Evolutionary conservation across 2,888 invertebrate genomes (phyloP).

Genomic region (Orchestes rusci): DNA sequence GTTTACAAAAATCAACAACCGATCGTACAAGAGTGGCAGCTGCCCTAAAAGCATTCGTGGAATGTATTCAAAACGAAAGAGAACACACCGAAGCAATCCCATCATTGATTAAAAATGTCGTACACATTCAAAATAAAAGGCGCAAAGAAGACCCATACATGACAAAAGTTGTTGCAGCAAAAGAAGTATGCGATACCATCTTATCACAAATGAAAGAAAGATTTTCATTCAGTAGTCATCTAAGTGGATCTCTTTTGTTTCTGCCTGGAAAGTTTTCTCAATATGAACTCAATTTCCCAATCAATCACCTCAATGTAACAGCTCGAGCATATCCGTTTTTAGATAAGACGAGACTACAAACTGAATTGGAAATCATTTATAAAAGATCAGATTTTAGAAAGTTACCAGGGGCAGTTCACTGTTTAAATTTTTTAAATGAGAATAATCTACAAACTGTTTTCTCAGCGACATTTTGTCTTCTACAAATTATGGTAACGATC

Average conservation of each 20-base stretch:
- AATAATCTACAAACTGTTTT: slow-evolving; percentile 24
- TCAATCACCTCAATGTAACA: background rate
- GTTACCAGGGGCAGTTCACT: slow-evolving; percentile 21
- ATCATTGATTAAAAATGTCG: background rate
- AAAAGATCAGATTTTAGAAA: slow-evolving; percentile 27
- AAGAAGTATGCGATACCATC: slow-evolving; percentile 30
- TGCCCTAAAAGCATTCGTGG: slow-evolving; percentile 5
- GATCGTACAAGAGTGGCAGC: background rate
- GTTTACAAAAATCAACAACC: slow-evolving; percentile 1
- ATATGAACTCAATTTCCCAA: slow-evolving; percentile 4
- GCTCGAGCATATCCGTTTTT: slow-evolving; percentile 21
- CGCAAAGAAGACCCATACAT: slow-evolving; percentile 6
- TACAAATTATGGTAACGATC: slow-evolving; percentile 30
- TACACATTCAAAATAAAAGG: slow-evolving; percentile 2
- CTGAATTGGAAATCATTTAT: slow-evolving; percentile 29
- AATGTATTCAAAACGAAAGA: slow-evolving; percentile 15
- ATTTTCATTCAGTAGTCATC: slow-evolving; percentile 9
- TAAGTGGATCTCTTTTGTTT: slow-evolving; percentile 5
- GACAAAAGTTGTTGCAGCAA: slow-evolving; percentile 11
- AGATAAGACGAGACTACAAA: slow-evolving; percentile 26
- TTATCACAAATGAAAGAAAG: slow-evolving; percentile 10
- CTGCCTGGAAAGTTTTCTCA: background rate
- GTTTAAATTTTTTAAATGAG: slow-evolving; percentile 22
- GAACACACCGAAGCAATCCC: slow-evolving; percentile 13
- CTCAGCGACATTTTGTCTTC: slow-evolving; percentile 25